These are phyloP conservation scores for Amphimallon solstitiale DNA, from an alignment of 2,888 invertebrate genomes.

Conservation along the genomic window DNA sequence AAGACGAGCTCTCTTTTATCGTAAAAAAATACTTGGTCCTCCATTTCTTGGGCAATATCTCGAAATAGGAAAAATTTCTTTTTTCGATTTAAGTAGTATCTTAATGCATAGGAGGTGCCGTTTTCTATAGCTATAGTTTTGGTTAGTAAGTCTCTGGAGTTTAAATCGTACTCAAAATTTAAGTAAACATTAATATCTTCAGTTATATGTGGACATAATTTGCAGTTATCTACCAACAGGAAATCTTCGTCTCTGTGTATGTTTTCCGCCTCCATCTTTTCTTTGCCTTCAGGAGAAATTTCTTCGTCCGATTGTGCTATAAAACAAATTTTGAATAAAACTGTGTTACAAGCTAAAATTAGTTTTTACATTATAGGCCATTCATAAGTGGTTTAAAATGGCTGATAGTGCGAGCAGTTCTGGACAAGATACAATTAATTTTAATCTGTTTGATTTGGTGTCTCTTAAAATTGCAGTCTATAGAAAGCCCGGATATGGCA, in stretches of 20 bases:
- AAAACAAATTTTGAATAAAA: background rate
- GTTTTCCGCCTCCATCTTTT: background rate
- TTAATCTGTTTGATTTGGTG: too few species aligned
- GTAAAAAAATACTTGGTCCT: slow-evolving; percentile 40
- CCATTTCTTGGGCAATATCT: slow-evolving; percentile 27
- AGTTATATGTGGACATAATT: background rate
- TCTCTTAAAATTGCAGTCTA: too few species aligned
- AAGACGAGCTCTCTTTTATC: slow-evolving; percentile 42
- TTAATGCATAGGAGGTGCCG: slow-evolving; percentile 47
- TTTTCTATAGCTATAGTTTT: slow-evolving; percentile 50
- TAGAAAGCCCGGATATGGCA: too few species aligned
- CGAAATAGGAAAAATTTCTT: slow-evolving; percentile 28
- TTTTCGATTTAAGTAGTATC: slow-evolving; percentile 46
- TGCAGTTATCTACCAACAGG: slow-evolving; percentile 10
- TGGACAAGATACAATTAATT: too few species aligned
- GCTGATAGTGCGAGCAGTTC: too few species aligned
- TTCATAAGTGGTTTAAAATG: too few species aligned
- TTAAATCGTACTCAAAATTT: slow-evolving; percentile 46
- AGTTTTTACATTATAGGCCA: too few species aligned
- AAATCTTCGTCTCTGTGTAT: slow-evolving; percentile 20
- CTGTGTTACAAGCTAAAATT: too few species aligned
- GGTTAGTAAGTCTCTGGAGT: slow-evolving; percentile 37
- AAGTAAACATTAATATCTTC: slow-evolving; percentile 37
- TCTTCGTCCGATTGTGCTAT: background rate
- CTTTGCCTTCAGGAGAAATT: too few species aligned